A percentile compares a stretch with the other conserved stretches of the same genome.
Evolutionary conservation across 1,140 invertebrate genomes (phyloP).

Genomic region (Gryllus bimaculatus): DNA sequence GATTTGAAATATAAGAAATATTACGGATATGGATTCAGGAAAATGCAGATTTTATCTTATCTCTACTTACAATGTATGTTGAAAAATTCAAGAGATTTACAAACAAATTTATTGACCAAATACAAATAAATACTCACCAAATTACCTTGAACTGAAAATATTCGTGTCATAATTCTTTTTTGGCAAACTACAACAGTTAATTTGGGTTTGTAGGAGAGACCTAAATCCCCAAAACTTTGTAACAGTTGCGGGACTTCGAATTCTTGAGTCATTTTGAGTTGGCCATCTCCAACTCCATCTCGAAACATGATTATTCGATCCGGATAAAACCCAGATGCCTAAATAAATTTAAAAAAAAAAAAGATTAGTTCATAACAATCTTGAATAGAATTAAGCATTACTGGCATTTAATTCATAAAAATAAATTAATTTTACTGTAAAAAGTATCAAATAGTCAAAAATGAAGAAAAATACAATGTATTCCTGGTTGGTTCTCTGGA

Average conservation of each 20-base stretch:
- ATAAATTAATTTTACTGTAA: no score
- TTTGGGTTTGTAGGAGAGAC: slow-evolving; percentile 48
- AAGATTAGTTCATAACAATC: background rate
- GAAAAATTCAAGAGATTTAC: no score
- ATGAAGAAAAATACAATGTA: no score
- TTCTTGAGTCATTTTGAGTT: slow-evolving; percentile 54
- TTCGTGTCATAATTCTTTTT: slow-evolving; percentile 79
- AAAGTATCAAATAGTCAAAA: no score
- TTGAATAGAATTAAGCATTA: background rate
- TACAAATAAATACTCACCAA: background rate
- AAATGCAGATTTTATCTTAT: no score
- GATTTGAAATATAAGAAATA: no score
- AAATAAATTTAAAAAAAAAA: slow-evolving; percentile 22
- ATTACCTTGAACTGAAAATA: slow-evolving; percentile 46
- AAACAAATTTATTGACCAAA: no score
- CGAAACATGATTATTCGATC: slow-evolving; percentile 77
- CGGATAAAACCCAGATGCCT: slow-evolving; percentile 44
- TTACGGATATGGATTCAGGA: no score
- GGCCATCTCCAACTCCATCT: slow-evolving; percentile 87
- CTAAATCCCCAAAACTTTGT: slow-evolving; percentile 44
- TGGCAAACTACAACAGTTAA: slow-evolving; percentile 78
- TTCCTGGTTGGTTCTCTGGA: no score
- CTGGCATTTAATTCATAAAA: background rate
- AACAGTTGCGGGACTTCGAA: slow-evolving; percentile 74
- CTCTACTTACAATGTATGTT: no score